These are phyloP conservation scores for Drosophila virilis DNA, from an alignment of 1,140 invertebrate species.

Conservation along the genomic window DNA sequence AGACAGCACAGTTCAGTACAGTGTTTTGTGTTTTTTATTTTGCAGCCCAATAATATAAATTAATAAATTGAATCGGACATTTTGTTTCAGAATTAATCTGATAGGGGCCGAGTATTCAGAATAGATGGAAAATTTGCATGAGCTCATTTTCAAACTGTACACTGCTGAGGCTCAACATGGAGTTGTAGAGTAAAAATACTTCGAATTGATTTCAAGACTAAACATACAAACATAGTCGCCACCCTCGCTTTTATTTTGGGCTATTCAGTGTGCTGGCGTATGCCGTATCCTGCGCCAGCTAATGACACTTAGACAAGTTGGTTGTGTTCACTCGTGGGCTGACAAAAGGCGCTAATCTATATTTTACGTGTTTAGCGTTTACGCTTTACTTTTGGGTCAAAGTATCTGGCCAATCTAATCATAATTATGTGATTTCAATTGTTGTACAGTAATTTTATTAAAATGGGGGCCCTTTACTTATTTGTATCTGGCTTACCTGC, in stretches of 20 bases:
- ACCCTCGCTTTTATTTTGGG: conserved; percentile 18
- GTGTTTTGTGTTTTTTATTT: no score
- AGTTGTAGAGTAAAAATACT: neutral
- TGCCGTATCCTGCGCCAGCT: conserved; percentile 63
- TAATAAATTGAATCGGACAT: no score
- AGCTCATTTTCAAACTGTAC: neutral
- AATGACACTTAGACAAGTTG: conserved; percentile 62
- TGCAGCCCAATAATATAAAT: no score
- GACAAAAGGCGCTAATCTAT: conserved; percentile 80
- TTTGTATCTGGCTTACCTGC: neutral
- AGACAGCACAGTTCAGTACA: no score
- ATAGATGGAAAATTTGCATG: neutral
- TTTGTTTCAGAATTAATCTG: no score
- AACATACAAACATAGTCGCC: neutral
- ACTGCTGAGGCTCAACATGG: neutral
- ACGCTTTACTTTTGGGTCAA: conserved; percentile 52
- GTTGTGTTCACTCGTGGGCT: neutral
- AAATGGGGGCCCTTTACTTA: conserved; percentile 47
- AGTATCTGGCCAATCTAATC: conserved; percentile 59
- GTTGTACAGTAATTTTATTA: conserved; percentile 71
- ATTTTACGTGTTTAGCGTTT: conserved; percentile 76
- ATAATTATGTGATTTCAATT: conserved; percentile 77
- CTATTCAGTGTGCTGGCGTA: conserved; percentile 23
- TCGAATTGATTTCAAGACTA: neutral
- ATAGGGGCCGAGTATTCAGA: neutral